Conservation (phyloP, 2,888 invertebrate species). For the Megastigmus dorsalis region DNA sequence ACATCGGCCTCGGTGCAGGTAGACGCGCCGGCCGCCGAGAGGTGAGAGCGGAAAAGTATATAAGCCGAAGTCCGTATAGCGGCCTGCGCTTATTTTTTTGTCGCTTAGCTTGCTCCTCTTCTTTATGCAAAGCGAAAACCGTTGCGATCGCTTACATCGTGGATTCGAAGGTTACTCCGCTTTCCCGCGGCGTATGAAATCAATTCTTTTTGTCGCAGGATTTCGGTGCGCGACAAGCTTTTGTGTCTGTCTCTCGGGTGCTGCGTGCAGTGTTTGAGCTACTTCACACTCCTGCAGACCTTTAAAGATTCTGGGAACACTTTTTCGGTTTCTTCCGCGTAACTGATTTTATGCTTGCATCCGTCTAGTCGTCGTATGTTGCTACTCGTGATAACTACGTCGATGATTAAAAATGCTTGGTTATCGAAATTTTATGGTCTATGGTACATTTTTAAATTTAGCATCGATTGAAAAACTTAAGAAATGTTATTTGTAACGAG, state of each 20-base stretch:
- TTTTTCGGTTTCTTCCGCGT: too few relatives aligned
- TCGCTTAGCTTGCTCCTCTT: neutral
- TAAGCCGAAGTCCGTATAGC: neutral
- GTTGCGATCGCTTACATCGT: too few relatives aligned
- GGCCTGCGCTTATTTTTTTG: neutral
- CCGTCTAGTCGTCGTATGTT: too few relatives aligned
- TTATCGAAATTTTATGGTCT: too few relatives aligned
- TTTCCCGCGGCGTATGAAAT: slow-evolving; percentile 8
- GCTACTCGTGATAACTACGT: too few relatives aligned
- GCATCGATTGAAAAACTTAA: too few relatives aligned
- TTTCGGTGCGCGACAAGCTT: neutral
- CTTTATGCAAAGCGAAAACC: slow-evolving; percentile 11
- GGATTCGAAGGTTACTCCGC: too few relatives aligned
- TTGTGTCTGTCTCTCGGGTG: neutral
- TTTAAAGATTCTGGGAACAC: too few relatives aligned
- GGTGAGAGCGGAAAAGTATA: slow-evolving; percentile 31
- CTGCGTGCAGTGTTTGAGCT: neutral
- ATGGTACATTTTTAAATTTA: too few relatives aligned
- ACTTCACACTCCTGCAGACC: neutral
- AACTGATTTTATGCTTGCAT: too few relatives aligned
- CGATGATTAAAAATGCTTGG: too few relatives aligned
- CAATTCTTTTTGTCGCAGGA: neutral
- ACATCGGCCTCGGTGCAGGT: slow-evolving; percentile 35
- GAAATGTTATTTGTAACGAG: too few relatives aligned
- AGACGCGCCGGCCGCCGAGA: slow-evolving; percentile 1